Base-by-base conservation (phyloP, 92 coral and sea anemone species). In the Scolanthus callimorphus region DNA sequence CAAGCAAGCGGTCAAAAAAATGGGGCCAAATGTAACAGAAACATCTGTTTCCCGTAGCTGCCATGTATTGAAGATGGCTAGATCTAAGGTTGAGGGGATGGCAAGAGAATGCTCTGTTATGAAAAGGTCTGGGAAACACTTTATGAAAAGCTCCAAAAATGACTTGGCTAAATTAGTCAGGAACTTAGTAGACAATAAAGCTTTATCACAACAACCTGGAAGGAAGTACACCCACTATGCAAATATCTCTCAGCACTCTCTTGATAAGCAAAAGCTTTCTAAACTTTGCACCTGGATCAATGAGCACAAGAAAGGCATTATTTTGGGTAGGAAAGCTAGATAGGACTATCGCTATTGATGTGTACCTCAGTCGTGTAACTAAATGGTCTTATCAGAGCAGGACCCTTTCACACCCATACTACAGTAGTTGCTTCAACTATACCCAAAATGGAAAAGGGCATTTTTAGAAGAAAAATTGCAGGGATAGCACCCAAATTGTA, bases 101-200 rank as follows among this genome's bases (percentile, higher is more conserved):
- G 15, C 43, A 39, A 34, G 63, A 1, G 64, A 66, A 25, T 66
- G 73, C 45, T 38, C 28, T 1, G 62, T 66, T 17, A 66, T 53
- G 64, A 64, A 47, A 48, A 12, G 47, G 27, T 64, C 71, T 10
- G 71, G 73, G 22, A 66, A 66, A 31, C 73, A 66, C 39, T 66
- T 53, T 52, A 29, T 53, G 3, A 23, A 34, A n/a, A 17, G 43
- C 2, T 17, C 20, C 4, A 51, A 64, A 60, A 64, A 64, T 29
- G 71, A 64, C 62, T n/a, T 17, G 17, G 46, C 11, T 38, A 64
- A 52, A 30, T 39, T 64, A 11, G 57, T 61, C 39, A 11, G 22
- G 19, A 15, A 51, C 44, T 49, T 65, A 11, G 24, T 51, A 29
- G 61, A 65, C 10, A 51, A 51, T 27, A 39, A 61, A 6, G 43